Percentiles rank a stretch among this genome's conserved stretches.
These are phyloP conservation scores for Apis dorsata DNA, from an alignment of 1,140 invertebrate species.

Conservation along the genomic window DNA sequence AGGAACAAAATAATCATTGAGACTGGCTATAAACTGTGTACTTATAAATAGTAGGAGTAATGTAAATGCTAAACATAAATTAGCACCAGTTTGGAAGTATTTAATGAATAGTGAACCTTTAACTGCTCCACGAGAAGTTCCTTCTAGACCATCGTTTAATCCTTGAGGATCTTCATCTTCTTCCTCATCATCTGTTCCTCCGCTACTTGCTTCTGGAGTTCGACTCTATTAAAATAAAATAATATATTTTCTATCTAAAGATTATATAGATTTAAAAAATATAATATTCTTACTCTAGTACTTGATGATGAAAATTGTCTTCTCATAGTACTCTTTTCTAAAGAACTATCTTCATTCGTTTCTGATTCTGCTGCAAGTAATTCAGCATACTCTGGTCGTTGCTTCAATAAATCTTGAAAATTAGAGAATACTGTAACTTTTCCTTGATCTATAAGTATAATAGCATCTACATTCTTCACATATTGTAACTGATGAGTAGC, in stretches of 20 bases:
- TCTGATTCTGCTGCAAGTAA: constrained; percentile 71
- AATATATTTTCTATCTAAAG: not conserved
- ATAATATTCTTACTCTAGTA: constrained; percentile 67
- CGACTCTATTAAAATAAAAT: constrained; percentile 66
- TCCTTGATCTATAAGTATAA: constrained; percentile 89
- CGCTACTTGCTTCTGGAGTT: constrained; percentile 69
- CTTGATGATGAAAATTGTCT: constrained; percentile 75
- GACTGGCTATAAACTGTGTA: constrained; percentile 84
- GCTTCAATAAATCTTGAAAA: constrained; percentile 81
- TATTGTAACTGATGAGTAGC: constrained; percentile 95
- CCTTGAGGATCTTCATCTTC: constrained; percentile 81
- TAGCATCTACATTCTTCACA: constrained; percentile 88
- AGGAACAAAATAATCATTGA: constrained; percentile 85
- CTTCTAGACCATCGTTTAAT: constrained; percentile 81
- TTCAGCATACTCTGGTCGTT: constrained; percentile 73
- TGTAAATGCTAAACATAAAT: constrained; percentile 78
- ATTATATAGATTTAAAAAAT: not conserved
- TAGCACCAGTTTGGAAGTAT: constrained; percentile 83
- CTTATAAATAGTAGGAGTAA: constrained; percentile 81
- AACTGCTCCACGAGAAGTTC: constrained; percentile 82
- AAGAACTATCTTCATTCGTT: constrained; percentile 70
- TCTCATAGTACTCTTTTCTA: constrained; percentile 63
- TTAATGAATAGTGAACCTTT: constrained; percentile 83
- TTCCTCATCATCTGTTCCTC: constrained; percentile 77
- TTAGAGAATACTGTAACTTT: constrained; percentile 74